Percentiles rank a stretch among this genome's conserved stretches.
phyloP scores from a whole-genome alignment of 2,797 vertebrate genomes.

The Sebastes miniatus region DNA sequence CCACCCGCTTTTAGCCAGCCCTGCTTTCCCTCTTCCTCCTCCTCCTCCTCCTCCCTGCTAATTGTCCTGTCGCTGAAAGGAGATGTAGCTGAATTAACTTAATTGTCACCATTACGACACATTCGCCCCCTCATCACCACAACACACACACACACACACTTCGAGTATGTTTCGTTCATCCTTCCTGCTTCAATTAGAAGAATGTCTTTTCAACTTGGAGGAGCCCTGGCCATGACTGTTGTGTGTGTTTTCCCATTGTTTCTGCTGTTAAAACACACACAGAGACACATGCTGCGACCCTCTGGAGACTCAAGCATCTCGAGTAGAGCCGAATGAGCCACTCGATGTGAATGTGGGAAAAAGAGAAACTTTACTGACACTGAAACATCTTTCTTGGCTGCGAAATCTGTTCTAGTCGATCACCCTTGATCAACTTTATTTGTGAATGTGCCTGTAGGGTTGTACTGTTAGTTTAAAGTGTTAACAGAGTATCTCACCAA shows the following conservation, averaged over 20 bases:
- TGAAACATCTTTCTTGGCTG: neutral
- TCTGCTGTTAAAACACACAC: conserved; percentile 26
- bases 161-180: conserved; percentile 22
- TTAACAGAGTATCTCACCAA: too few species aligned
- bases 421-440: neutral
- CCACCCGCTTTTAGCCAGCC: conserved; percentile 31
- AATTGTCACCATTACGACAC: conserved; percentile 52
- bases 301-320: conserved; percentile 16
- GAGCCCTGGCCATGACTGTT: conserved; percentile 44
- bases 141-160: conserved; percentile 6
- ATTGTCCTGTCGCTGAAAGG: conserved; percentile 60
- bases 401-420: neutral
- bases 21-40: conserved; percentile 28
- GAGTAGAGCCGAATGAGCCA: conserved; percentile 4
- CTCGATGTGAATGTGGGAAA: neutral
- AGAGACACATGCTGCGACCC: neutral
- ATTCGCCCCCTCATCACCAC: conserved; percentile 12
- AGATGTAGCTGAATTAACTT: conserved; percentile 60
- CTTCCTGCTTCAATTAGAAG: conserved; percentile 31
- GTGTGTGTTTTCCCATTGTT: conserved; percentile 38
- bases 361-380: neutral
- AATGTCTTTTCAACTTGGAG: conserved; percentile 62
- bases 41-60: conserved; percentile 19
- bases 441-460: neutral
- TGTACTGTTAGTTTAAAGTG: neutral